Percentiles rank a stretch among this genome's conserved stretches.
Evolutionary conservation across 1,140 invertebrate genomes (phyloP).

Genomic region (Venustaconcha ellipsiformis): DNA sequence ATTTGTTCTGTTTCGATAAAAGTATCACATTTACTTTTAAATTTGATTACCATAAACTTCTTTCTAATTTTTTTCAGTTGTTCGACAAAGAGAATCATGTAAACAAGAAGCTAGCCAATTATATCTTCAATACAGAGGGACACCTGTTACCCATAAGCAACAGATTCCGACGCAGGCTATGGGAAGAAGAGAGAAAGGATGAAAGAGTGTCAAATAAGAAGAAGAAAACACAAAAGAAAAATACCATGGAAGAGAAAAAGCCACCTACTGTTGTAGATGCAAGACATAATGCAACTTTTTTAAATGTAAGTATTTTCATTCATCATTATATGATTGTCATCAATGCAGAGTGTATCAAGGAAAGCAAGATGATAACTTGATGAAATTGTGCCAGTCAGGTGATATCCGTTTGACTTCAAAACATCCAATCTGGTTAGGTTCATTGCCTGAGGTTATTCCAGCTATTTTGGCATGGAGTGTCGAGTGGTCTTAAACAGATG

Average conservation of each 20-base stretch:
- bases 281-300: constrained; percentile 39
- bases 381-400: too few relatives aligned
- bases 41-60: too few relatives aligned
- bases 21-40: too few relatives aligned
- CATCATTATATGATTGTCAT: not conserved
- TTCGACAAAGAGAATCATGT: constrained; percentile 79
- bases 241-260: not conserved
- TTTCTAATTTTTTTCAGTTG: constrained; percentile 70
- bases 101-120: constrained; percentile 73
- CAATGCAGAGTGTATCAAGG: not conserved
- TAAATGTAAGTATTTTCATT: constrained; percentile 43
- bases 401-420: too few relatives aligned
- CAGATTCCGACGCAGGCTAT: constrained; percentile 65
- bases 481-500: too few relatives aligned
- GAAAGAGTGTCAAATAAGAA: not conserved
- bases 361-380: too few relatives aligned
- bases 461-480: too few relatives aligned
- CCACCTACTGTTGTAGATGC: constrained; percentile 41
- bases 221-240: not conserved
- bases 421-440: too few relatives aligned
- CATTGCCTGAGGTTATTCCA: too few relatives aligned
- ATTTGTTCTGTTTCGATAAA: too few relatives aligned
- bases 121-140: constrained; percentile 80
- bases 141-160: constrained; percentile 76
- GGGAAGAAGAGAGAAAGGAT: constrained; percentile 29